Evolutionary conservation across 1,140 invertebrate genomes (phyloP), one percentile per base, ranked within the genome.

Genomic region (Tetramorium alpestre): DNA sequence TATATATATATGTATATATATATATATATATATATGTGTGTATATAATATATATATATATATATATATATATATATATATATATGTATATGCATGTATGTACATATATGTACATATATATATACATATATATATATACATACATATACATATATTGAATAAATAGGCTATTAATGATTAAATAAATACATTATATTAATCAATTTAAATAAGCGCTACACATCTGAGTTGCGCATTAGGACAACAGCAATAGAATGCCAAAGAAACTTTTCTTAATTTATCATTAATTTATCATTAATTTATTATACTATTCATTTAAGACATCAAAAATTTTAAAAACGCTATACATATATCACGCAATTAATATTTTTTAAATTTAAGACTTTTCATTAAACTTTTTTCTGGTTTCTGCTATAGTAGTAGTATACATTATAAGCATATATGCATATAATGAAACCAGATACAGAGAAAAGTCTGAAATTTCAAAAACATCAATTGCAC

Each of bases 351-450:
- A 80, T 28, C 16, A 11, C 64, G 28, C 47, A 58, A 91, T 92
- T 89, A 91, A 85, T 91, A 87, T 92, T 91, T 85, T 88, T 67
- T 91, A 84, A 84, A 90, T 88, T 91, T 88, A 93, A 89, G 86
- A 84, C 78, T 87, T 91, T 84, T 78, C 64, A 56, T 80, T 85
- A 91, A 69, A 80, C 76, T 92, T 91, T 49, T 90, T 86, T 54
- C 73, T 58, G 16, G 44, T 85, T 84, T 87, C 81, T 28, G 33
- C 88, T 86, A 33, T 3, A 33, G 3, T 33, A 33, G 3, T 33
- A 33, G 22, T 33, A 33, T 33, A 33, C 4, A 33, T 33, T 33
- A 33, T 90, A 69, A 58, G n/a, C 33, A 72, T 41, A 28, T 73
- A 60, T 76, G 54, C 64, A 80, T 62, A 28, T 62, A 85, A 80